phyloP scores from a whole-genome alignment of 2,797 vertebrate genomes.

The Morelia viridis region DNA sequence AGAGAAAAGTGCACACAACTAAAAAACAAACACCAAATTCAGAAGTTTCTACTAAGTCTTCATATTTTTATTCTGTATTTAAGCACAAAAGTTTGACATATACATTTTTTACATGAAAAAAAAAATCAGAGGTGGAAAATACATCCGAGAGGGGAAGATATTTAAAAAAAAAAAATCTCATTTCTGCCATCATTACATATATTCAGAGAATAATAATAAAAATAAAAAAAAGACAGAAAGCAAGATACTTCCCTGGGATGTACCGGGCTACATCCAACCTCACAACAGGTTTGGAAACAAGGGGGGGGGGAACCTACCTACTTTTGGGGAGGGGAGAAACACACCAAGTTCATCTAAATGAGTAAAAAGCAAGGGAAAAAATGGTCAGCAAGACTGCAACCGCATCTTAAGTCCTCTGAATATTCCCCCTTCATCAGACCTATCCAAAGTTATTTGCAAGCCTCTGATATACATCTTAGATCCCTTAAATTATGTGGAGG shows the following conservation, averaged over 20 bases:
- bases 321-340: neutral
- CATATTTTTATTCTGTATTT: constrained; percentile 50
- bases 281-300: neutral
- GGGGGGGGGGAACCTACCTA: fast-evolving
- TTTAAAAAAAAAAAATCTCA: constrained; percentile 48
- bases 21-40: neutral
- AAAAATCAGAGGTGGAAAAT: constrained; percentile 30
- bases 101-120: constrained; percentile 62
- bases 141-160: constrained; percentile 27
- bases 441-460: neutral
- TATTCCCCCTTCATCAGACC: neutral
- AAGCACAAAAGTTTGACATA: constrained; percentile 64
- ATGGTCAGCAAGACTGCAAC: neutral
- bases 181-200: constrained; percentile 25
- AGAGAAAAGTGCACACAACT: neutral
- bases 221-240: neutral
- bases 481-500: neutral
- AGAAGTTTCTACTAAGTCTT: neutral
- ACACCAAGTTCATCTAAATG: neutral
- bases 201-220: neutral
- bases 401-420: neutral
- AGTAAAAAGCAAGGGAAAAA: neutral
- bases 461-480: neutral
- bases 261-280: neutral
- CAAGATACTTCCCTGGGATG: neutral